These are phyloP conservation scores for Drosophila malerkotliana DNA, from an alignment of 1,140 invertebrate genomes.

Conservation along the genomic window DNA sequence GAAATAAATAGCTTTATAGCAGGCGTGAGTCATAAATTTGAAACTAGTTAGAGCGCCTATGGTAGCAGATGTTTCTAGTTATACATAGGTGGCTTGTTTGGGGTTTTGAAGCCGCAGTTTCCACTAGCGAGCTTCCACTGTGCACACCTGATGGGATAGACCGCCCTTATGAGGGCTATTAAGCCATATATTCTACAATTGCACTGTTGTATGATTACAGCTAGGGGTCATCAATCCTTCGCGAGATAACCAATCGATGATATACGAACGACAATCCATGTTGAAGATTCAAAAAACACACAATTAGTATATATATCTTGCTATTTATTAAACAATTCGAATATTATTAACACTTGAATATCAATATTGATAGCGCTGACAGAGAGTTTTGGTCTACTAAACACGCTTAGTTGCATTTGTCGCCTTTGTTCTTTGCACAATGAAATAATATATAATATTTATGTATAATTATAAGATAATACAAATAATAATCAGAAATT, in stretches of 20 bases:
- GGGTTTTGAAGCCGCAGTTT: neutral
- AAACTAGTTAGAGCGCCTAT: neutral
- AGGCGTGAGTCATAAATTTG: constrained; percentile 12
- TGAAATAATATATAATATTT: constrained; percentile 49
- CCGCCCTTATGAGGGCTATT: constrained; percentile 18
- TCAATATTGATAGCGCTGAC: constrained; percentile 70
- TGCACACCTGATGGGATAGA: constrained; percentile 38
- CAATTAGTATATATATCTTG: constrained; percentile 67
- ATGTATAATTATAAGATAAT: constrained; percentile 63
- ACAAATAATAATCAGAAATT: constrained; percentile 61
- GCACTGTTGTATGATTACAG: constrained; percentile 4
- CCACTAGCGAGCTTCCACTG: constrained; percentile 6
- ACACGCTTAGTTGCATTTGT: constrained; percentile 55
- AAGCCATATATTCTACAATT: constrained; percentile 26
- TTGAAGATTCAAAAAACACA: neutral
- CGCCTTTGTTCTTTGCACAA: constrained; percentile 59
- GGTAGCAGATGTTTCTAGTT: neutral
- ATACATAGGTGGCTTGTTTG: neutral
- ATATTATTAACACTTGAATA: constrained; percentile 81
- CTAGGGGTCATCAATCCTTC: constrained; percentile 1
- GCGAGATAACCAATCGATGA: neutral
- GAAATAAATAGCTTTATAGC: neutral
- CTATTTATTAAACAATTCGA: constrained; percentile 82
- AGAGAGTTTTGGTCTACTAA: constrained; percentile 75
- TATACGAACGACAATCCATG: neutral